Conservation (phyloP, 2,888 invertebrate genomes). For the Dryobota labecula region DNA sequence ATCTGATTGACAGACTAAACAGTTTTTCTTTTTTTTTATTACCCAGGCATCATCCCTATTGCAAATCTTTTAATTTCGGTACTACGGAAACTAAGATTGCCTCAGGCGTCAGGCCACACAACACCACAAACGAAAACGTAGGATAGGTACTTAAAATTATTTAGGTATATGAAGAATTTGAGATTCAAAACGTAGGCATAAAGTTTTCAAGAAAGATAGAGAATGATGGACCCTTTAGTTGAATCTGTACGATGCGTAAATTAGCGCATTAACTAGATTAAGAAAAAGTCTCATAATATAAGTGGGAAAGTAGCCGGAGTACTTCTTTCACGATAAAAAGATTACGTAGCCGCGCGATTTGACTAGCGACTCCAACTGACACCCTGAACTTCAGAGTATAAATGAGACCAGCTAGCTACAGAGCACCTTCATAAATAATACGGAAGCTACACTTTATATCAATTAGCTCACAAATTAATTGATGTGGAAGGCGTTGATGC, state of each 20-base stretch:
- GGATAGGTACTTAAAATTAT: no score
- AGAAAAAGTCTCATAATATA: not conserved
- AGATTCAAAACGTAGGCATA: not conserved
- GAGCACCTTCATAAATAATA: not conserved
- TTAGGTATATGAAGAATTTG: no score
- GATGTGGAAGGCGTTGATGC: conserved; percentile 4
- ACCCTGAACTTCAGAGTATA: not conserved
- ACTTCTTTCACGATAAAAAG: conserved; percentile 6
- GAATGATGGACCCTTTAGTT: not conserved
- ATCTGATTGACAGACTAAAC: no score
- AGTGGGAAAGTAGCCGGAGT: not conserved
- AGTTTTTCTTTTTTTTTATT: no score
- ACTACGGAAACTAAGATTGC: not conserved
- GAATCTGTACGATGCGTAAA: not conserved
- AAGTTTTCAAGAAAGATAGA: not conserved
- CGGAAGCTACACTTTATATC: conserved; percentile 15
- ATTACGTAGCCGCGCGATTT: conserved; percentile 17
- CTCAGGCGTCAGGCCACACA: no score
- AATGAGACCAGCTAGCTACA: not conserved
- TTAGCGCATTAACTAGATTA: not conserved
- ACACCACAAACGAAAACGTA: no score
- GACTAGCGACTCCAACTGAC: not conserved
- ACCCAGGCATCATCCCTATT: no score
- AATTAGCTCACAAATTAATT: conserved; percentile 20
- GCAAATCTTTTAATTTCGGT: no score